Evolutionary conservation across 2,113 vertebrate genomes (phyloP).

Genomic region (Sterna hirundo): DNA sequence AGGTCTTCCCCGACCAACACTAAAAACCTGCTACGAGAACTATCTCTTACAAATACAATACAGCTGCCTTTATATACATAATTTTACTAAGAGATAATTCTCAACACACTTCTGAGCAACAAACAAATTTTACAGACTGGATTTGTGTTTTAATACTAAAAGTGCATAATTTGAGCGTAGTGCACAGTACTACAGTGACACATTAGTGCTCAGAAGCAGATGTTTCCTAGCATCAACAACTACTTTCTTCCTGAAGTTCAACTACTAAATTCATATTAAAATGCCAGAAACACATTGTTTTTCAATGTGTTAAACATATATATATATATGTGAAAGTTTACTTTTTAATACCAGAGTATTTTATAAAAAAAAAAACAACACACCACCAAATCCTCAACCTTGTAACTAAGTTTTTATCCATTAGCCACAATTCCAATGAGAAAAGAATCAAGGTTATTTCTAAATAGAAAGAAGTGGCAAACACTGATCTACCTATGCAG

Average conservation of each 20-base stretch:
- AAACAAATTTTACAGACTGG: not conserved
- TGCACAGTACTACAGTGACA: not conserved
- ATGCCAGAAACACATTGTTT: not conserved
- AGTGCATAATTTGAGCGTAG: not conserved
- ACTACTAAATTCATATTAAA: not conserved
- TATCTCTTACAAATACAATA: not conserved
- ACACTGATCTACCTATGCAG: not conserved
- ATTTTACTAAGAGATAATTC: not conserved
- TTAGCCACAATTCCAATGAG: not conserved
- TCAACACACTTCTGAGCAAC: not conserved
- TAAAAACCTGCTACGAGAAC: not conserved
- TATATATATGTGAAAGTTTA: not conserved
- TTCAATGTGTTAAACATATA: not conserved
- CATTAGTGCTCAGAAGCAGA: not conserved
- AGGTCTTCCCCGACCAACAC: not conserved
- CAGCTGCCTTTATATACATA: not conserved
- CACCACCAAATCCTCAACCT: not conserved
- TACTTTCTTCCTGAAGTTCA: not conserved
- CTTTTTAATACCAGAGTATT: not conserved
- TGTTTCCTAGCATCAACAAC: not conserved
- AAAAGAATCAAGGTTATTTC: not conserved
- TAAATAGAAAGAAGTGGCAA: not conserved
- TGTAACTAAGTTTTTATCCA: not conserved
- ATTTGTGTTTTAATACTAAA: not conserved
- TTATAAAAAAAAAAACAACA: not conserved